Base-by-base conservation (phyloP, 1,140 invertebrate genomes). In the Ruditapes philippinarum region DNA sequence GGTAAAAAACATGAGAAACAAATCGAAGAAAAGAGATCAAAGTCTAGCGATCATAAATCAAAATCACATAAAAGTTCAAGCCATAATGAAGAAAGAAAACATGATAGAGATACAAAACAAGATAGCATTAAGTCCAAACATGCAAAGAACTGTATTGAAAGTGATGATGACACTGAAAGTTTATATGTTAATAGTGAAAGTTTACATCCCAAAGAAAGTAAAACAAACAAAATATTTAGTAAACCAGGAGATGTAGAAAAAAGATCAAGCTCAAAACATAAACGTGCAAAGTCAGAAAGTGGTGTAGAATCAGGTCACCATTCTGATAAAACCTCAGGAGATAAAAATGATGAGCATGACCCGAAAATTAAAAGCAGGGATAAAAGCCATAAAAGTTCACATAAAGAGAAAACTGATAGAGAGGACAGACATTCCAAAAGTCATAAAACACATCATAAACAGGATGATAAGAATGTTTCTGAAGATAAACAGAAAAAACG, bases 41-140 rank as follows among this genome's bases (percentile, higher is more conserved):
- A 73, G 40, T 45, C n/a, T 49, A 38, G 49, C 51, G 45, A 60
- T 14, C 76, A 60, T 60, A 80, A 54, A 38, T 80, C 76, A 80
- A 38, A 19, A 4, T 36, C 28, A 57, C 31, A 80, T 60, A 60
- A 80, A 80, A 80, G 54, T 19, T 54, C 54, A 57, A 60, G 31
- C 9, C 76, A 57, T 60, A 80, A 28, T 54, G 40, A 54, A 80
- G 54, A 80, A 57, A 14, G 14, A 57, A 49, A 4, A 80, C 11
- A 28, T 80, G 76, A 80, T 4, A 25, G 38, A 80, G 28, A 19
- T n/a, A 28, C 31, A 4, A 80, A 80, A 42, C 33, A 57, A 28
- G 28, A 70, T 40, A 70, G 36, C 19, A n/a, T 5, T 60, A 38
- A 70, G 65, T 17, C 3, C 33, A 38, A 38, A 45, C 42, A 45